Evolutionary conservation across 2,888 invertebrate species (phyloP).

Genomic region (Caenorhabditis wallacei): DNA sequence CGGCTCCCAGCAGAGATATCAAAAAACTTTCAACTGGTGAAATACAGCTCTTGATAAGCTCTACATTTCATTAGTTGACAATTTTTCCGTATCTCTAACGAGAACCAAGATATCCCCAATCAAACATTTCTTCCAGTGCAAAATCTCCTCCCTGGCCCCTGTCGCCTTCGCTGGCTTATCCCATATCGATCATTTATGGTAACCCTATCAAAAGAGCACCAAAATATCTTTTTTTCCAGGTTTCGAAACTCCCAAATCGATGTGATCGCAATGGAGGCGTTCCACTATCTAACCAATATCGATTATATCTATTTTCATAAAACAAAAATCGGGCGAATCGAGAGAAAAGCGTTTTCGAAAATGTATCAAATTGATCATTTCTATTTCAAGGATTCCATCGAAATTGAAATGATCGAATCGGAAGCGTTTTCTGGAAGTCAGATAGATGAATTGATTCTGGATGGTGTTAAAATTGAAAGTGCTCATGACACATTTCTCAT

Average conservation of each 20-base stretch:
- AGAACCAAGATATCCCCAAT: too few species aligned
- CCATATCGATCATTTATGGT: conserved; percentile 70
- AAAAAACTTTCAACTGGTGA: too few species aligned
- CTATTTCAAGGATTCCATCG: conserved; percentile 57
- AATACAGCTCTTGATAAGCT: too few species aligned
- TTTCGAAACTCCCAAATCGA: conserved; percentile 75
- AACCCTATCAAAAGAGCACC: background rate
- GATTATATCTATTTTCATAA: conserved; percentile 79
- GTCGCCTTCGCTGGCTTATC: conserved; percentile 65
- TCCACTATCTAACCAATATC: conserved; percentile 74
- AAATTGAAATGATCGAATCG: conserved; percentile 51
- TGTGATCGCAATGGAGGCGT: conserved; percentile 73
- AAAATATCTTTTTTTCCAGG: conserved; percentile 72
- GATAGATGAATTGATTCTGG: conserved; percentile 55
- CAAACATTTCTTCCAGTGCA: conserved; percentile 48
- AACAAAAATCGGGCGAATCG: conserved; percentile 62
- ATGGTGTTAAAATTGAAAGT: conserved; percentile 15
- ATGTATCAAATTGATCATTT: conserved; percentile 65
- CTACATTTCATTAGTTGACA: too few species aligned
- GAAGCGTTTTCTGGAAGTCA: conserved; percentile 53
- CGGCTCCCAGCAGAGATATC: too few species aligned
- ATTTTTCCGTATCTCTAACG: too few species aligned
- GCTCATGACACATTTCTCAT: conserved; percentile 47
- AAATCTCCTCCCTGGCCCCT: conserved; percentile 48
- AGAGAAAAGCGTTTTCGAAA: conserved; percentile 65